Conservation (phyloP, 1,140 invertebrate genomes). For the Palaemon carinicauda region DNA sequence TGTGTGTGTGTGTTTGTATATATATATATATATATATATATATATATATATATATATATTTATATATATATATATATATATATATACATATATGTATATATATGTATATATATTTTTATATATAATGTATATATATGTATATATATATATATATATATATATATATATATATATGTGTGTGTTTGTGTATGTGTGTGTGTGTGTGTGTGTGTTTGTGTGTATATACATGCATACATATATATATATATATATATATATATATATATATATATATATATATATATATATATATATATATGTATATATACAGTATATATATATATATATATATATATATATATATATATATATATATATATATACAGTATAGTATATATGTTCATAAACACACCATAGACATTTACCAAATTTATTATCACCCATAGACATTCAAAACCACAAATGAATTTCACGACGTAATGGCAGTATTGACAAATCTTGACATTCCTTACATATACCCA, state of each 20-base stretch:
- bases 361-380: neutral
- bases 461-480: too few relatives aligned
- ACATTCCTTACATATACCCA: too few relatives aligned
- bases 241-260: neutral
- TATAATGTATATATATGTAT: neutral
- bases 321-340: constrained; percentile 6
- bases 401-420: too few relatives aligned
- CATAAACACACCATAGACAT: constrained; percentile 3
- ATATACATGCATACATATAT: neutral
- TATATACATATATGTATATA: neutral
- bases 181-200: neutral
- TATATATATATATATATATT: neutral
- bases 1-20: neutral
- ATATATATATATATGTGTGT: neutral
- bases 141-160: constrained; percentile 5
- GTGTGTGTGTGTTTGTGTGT: neutral
- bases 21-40: constrained; percentile 1
- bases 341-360: constrained; percentile 4
- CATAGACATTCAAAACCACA: too few relatives aligned
- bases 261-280: neutral
- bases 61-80: neutral
- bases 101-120: too few relatives aligned
- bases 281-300: neutral
- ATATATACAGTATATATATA: neutral
- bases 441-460: too few relatives aligned